Evolutionary conservation across 2,113 vertebrate species (phyloP), one percentile per base, ranked within the genome.

Genomic region (Alethe castanea): DNA sequence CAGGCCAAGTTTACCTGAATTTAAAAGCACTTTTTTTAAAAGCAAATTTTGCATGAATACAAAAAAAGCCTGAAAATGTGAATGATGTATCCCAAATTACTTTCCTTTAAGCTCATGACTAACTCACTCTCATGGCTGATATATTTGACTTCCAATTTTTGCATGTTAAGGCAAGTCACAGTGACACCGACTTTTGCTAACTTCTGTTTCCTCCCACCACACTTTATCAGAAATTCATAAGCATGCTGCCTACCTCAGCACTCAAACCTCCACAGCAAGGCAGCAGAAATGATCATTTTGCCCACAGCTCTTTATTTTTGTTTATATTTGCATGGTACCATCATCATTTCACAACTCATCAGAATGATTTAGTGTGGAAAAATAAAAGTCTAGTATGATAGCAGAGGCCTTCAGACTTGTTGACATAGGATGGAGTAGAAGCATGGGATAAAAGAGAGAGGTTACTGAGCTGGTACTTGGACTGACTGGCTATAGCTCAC

Each of bases 151-250:
- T 54, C n/a, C 40, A 53, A 35, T 52, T 93, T 93, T 73, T 81
- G 61, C 47, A 76, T 14, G 33, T 61, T 72, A 80, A 93, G 53
- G 66, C 48, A 72, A 88, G 53, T 54, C 78, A 73, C 59, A 48
- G 66, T 50, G 56, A 86, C 0, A 2, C 33, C 0, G 0, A 40
- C 74, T 92, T 87, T 45, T 86, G 33, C 60, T 81, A 64, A 72
- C 35, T 94, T 60, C 53, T 26, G 35, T 42, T 72, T 66, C 88
- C 79, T 92, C 94, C 90, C 86, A 93, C 72, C 26, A 54, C 47
- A 70, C 35, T 38, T 80, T 50, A 84, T 83, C 64, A 83, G 79
- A 92, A 96, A 92, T 81, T 83, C 88, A 62, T 71, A 47, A 80
- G 35, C 35, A 26, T 40, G 62, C 71, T 93, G 64, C 90, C 79